Conservation (phyloP, 2,888 invertebrate genomes). For the Barypeithes pellucidus region DNA sequence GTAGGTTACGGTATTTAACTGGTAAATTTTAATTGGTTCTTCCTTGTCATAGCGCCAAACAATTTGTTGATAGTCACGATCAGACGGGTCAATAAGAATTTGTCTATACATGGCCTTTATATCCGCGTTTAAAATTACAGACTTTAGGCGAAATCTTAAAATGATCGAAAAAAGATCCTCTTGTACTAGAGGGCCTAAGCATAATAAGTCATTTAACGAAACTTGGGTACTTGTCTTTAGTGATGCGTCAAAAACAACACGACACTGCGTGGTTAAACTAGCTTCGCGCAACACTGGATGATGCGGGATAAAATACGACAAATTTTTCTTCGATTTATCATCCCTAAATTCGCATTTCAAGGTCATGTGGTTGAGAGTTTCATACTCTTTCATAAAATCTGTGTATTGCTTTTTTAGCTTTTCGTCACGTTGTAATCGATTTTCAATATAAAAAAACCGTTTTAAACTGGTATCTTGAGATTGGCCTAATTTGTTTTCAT, state of each 20-base stretch:
- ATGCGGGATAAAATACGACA: slow-evolving; percentile 47
- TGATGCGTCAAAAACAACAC: slow-evolving; percentile 51
- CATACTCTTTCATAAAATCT: slow-evolving; percentile 50
- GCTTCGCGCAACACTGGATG: slow-evolving; percentile 35
- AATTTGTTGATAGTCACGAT: slow-evolving; percentile 50
- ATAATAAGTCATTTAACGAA: slow-evolving; percentile 45
- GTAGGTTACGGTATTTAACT: slow-evolving; percentile 49
- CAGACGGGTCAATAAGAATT: slow-evolving; percentile 38
- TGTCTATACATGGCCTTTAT: slow-evolving; percentile 53
- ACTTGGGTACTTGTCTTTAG: slow-evolving; percentile 30
- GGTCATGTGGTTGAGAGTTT: slow-evolving; percentile 49
- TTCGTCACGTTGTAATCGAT: slow-evolving; percentile 29
- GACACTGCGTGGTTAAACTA: slow-evolving; percentile 37
- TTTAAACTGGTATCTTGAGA: slow-evolving; percentile 35
- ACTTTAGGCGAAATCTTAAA: slow-evolving; percentile 36
- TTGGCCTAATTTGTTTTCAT: slow-evolving; percentile 16
- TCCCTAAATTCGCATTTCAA: slow-evolving; percentile 11
- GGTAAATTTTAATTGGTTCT: slow-evolving; percentile 40
- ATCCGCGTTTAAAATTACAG: slow-evolving; percentile 46
- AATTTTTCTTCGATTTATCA: slow-evolving; percentile 27
- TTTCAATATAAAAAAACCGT: slow-evolving; percentile 37
- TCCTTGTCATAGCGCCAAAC: slow-evolving; percentile 43
- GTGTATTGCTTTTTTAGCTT: slow-evolving; percentile 39
- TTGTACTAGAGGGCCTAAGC: slow-evolving; percentile 38
- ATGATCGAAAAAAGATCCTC: slow-evolving; percentile 50